Conservation (phyloP, 2,888 invertebrate species). For the Agrenia bidenticulata region DNA sequence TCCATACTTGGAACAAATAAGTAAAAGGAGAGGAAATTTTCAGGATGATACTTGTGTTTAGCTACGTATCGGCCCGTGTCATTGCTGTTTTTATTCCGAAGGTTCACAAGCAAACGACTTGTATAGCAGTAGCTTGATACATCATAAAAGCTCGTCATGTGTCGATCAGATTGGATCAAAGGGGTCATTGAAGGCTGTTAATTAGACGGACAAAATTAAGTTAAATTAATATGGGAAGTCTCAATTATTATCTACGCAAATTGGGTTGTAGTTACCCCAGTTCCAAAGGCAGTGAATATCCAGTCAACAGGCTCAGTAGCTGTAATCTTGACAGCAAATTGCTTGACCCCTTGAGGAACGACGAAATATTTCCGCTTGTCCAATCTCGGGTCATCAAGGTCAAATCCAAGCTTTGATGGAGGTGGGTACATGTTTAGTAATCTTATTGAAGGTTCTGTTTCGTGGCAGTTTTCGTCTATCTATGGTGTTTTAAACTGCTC, state of each 20-base stretch:
- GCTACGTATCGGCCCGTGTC: constrained; percentile 41
- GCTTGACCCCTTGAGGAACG: constrained; percentile 32
- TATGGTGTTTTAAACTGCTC: background rate
- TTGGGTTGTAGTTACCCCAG: constrained; percentile 25
- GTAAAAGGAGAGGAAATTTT: constrained; percentile 32
- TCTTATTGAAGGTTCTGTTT: constrained; percentile 30
- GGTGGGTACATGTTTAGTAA: constrained; percentile 39
- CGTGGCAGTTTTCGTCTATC: constrained; percentile 31
- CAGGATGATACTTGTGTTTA: constrained; percentile 27
- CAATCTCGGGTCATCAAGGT: constrained; percentile 28
- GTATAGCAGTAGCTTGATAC: constrained; percentile 39
- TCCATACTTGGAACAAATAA: constrained; percentile 40
- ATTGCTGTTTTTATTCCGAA: constrained; percentile 34
- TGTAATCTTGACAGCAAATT: constrained; percentile 38
- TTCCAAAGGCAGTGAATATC: constrained; percentile 32
- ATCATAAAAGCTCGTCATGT: constrained; percentile 34
- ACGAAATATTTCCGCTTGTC: constrained; percentile 33
- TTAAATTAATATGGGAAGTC: no score
- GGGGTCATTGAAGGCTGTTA: constrained; percentile 39
- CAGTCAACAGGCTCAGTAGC: constrained; percentile 36
- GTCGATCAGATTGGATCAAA: constrained; percentile 38
- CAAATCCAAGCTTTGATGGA: constrained; percentile 27
- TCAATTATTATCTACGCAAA: background rate
- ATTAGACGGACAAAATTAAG: background rate
- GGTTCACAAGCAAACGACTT: constrained; percentile 34